These are phyloP conservation scores for Dusona sp. DNA, from an alignment of 2,888 invertebrate genomes.

Conservation along the genomic window DNA sequence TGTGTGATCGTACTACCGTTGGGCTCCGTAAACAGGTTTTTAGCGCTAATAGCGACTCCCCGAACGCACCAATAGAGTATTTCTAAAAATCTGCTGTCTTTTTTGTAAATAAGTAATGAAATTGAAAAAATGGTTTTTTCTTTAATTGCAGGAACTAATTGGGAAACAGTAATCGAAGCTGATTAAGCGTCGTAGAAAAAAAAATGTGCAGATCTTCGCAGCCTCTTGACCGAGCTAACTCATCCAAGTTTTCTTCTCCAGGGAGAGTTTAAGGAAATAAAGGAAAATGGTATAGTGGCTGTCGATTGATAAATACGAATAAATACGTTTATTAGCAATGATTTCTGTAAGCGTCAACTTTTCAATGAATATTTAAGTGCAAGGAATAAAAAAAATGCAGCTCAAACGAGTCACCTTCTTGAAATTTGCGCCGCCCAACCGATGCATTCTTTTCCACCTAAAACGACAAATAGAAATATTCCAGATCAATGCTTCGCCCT, in stretches of 20 bases:
- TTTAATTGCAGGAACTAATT: background rate
- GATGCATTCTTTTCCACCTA: background rate
- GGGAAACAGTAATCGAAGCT: background rate
- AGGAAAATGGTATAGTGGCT: conserved; percentile 6
- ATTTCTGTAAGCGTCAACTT: background rate
- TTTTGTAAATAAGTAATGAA: background rate
- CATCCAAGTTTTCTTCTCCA: background rate
- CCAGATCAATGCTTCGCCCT: background rate
- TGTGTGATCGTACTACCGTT: too few relatives aligned
- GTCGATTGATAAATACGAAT: background rate
- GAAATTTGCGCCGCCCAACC: background rate
- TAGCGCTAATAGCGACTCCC: conserved; percentile 4
- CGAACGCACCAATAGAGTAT: conserved; percentile 5
- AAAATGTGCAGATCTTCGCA: background rate
- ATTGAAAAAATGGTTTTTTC: background rate
- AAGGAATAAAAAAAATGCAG: background rate
- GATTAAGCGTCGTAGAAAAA: background rate
- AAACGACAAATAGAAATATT: background rate
- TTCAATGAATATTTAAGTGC: background rate
- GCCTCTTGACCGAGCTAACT: background rate
- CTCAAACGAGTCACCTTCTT: background rate
- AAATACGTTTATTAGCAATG: background rate
- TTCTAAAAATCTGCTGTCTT: background rate
- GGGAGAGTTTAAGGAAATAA: background rate
- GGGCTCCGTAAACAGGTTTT: conserved; percentile 6